phyloP scores from a whole-genome alignment of 2,888 invertebrate genomes.

The Lycia hirtaria region DNA sequence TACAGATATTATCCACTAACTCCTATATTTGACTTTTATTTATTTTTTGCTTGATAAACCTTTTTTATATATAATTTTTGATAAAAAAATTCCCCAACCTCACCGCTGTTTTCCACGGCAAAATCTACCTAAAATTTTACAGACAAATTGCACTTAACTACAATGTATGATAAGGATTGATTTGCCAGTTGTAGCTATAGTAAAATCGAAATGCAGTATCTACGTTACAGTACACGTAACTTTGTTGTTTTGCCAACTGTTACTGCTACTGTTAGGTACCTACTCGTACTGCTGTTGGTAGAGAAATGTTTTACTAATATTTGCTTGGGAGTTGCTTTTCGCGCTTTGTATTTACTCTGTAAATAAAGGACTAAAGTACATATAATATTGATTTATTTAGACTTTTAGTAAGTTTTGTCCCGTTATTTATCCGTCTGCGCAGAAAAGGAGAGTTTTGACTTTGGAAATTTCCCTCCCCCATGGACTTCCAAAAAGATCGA shows the following conservation, averaged over 20 bases:
- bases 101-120: not conserved
- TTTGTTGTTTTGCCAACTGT: slow-evolving; percentile 67
- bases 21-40: too few relatives aligned
- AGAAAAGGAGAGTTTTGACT: too few relatives aligned
- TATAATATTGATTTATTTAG: not conserved
- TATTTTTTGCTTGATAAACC: too few relatives aligned
- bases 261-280: too few relatives aligned
- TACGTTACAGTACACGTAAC: slow-evolving; percentile 58
- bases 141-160: slow-evolving; percentile 38
- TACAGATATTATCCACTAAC: too few relatives aligned
- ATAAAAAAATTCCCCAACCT: too few relatives aligned
- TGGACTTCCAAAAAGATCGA: too few relatives aligned
- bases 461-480: too few relatives aligned
- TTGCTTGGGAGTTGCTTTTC: slow-evolving; percentile 58
- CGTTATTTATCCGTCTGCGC: too few relatives aligned
- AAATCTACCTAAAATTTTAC: slow-evolving; percentile 5
- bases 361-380: not conserved
- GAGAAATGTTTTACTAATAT: slow-evolving; percentile 70
- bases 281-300: slow-evolving; percentile 62
- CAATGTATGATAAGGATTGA: slow-evolving; percentile 42
- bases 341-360: slow-evolving; percentile 42
- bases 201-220: slow-evolving; percentile 53
- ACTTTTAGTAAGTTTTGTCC: not conserved
- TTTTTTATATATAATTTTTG: too few relatives aligned
- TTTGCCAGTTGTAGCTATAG: slow-evolving; percentile 34